Base-by-base conservation (phyloP, 2,797 vertebrate genomes). In the Parauchenoglanis ngamensis region DNA sequence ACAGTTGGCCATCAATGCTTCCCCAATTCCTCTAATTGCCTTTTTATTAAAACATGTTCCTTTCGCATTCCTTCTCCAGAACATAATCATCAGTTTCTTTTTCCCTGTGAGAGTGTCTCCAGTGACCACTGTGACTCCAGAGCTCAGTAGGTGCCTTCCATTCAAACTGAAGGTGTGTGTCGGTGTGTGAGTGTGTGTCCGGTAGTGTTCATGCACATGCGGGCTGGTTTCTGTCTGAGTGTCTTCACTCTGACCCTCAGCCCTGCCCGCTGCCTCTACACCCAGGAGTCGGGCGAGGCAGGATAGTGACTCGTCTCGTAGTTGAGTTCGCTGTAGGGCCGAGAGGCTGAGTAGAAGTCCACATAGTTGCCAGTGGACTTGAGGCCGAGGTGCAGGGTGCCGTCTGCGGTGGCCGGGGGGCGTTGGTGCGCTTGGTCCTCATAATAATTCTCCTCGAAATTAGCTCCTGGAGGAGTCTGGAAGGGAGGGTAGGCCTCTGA, bases 231-330 rank as follows among this genome's bases (percentile, higher is more conserved):
- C 92, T 40, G 13, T 91, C 77, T 86, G 76, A 46, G 61, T 82
- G 61, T 79, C 56, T 25, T 8, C 75, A 57, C 23, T 28, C n/a
- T 57, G 68, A 87, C 77, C 88, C 88, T 84, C 89, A 89, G 90
- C 88, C 95, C 94, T 93, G 89, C 91, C 84, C 84, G 70, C 87
- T 86, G 89, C 90, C 76, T 83, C 98, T 95, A 99, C 94, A 99
- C 98, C 98, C 98, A 99, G 93, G 98, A 99, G 95, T 99, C 98
- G 63, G 98, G 98, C 86, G 98, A 99, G 94, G 98, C 98, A 44
- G 98, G 98, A 94, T 99, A 99, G 96, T 99, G 98, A 96, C 98
- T 99, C 91, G 98, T 99, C 96, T 99, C 98, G 84, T 99, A 99
- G 96, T 99, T 99, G 94, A 99, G 97, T 97, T 99, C 98, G 85